phyloP scores from a whole-genome alignment of 2,888 invertebrate species.

The Leucoptera coffeella region DNA sequence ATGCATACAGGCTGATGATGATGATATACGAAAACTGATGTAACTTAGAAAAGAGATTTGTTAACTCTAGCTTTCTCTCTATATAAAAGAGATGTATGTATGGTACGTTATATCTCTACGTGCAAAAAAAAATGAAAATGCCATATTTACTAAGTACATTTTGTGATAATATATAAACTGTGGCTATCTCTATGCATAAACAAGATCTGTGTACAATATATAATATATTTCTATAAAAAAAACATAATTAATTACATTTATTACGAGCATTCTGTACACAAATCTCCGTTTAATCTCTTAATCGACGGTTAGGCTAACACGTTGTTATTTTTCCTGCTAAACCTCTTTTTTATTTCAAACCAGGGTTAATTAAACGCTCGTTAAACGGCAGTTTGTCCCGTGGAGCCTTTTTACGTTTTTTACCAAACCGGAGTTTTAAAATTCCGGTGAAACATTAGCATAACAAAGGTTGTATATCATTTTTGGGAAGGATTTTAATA shows the following conservation, averaged over 20 bases:
- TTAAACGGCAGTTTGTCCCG: conserved; percentile 21
- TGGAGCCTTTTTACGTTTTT: no score
- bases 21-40: no score
- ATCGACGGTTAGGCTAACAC: conserved; percentile 10
- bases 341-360: conserved; percentile 13
- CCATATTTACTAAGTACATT: neutral
- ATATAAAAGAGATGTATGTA: no score
- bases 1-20: no score
- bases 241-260: conserved; percentile 16
- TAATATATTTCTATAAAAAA: conserved; percentile 1
- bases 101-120: no score
- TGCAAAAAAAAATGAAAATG: neutral
- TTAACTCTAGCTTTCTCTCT: no score
- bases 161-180: neutral
- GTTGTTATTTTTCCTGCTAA: no score
- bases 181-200: neutral
- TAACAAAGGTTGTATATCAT: no score
- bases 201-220: neutral
- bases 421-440: no score
- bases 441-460: no score
- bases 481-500: conserved; percentile 2
- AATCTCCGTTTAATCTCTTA: conserved; percentile 22
- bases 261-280: conserved; percentile 15
- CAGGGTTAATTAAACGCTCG: conserved; percentile 21
- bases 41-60: no score